These are phyloP conservation scores for Delia radicum DNA, from an alignment of 1,140 invertebrate genomes.

Conservation along the genomic window DNA sequence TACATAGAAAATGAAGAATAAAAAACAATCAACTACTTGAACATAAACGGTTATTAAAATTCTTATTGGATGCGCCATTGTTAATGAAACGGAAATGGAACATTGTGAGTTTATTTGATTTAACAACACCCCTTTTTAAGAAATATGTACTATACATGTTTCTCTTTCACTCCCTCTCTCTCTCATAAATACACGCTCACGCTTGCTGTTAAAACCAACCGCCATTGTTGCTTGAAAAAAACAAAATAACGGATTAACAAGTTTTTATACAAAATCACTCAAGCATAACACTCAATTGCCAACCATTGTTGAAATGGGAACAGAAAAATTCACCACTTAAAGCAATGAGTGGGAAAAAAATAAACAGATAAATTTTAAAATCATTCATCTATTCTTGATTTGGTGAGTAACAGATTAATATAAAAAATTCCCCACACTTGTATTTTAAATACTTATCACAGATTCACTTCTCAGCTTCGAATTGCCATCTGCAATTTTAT, in stretches of 20 bases:
- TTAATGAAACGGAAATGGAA: slow-evolving; percentile 1
- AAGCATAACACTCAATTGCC: background rate
- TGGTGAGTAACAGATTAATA: too few relatives aligned
- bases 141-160: background rate
- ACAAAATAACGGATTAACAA: too few relatives aligned
- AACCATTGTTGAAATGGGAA: background rate
- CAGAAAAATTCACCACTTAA: background rate
- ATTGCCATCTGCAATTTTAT: too few relatives aligned
- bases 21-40: background rate
- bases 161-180: background rate
- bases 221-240: slow-evolving; percentile 5
- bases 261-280: background rate
- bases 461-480: too few relatives aligned
- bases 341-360: background rate
- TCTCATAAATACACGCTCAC: background rate
- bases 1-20: background rate
- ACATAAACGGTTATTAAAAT: slow-evolving; percentile 4
- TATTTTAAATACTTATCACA: too few relatives aligned
- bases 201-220: background rate
- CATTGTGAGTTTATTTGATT: background rate
- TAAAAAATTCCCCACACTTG: too few relatives aligned
- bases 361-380: background rate
- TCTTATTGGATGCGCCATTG: slow-evolving; percentile 23
- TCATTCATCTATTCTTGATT: too few relatives aligned
- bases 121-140: slow-evolving; percentile 2